These are phyloP conservation scores for Passer montanus DNA, from an alignment of 2,113 vertebrate species.

Conservation along the genomic window DNA sequence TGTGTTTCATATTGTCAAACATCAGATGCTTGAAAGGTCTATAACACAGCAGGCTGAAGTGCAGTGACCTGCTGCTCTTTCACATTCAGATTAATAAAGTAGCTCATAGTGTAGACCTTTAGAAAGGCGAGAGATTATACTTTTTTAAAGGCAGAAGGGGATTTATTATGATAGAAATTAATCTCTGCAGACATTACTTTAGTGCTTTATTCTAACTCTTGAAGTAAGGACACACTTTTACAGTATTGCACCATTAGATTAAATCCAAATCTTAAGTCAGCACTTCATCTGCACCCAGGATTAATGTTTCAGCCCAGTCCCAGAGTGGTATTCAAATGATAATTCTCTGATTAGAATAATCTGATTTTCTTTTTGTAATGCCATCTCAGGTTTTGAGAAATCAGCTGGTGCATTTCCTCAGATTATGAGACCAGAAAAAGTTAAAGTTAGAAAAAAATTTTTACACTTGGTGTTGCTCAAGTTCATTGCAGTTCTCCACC, in stretches of 20 bases:
- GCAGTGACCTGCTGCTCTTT: constrained; percentile 22
- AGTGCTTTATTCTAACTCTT: background rate
- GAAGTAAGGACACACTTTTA: background rate
- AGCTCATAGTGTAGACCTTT: background rate
- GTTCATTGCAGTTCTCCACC: background rate
- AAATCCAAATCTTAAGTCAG: constrained; percentile 10
- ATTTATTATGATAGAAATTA: constrained; percentile 42
- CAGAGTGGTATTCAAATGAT: background rate
- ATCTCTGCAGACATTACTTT: constrained; percentile 18
- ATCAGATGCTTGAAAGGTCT: background rate
- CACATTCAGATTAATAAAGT: constrained; percentile 36
- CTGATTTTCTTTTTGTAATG: background rate
- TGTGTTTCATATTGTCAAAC: background rate
- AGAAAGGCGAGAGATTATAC: constrained; percentile 11
- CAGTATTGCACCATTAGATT: background rate
- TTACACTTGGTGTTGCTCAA: background rate
- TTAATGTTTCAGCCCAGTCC: background rate
- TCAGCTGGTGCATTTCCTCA: background rate
- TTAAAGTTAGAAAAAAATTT: background rate
- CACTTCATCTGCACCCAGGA: constrained; percentile 13
- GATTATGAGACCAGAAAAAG: background rate
- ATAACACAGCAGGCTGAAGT: background rate
- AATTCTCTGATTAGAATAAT: constrained; percentile 9
- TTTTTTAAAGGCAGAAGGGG: constrained; percentile 19
- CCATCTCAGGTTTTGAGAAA: background rate